Conservation (phyloP, 1,140 invertebrate species). For the Hylaeus anthracinus region DNA sequence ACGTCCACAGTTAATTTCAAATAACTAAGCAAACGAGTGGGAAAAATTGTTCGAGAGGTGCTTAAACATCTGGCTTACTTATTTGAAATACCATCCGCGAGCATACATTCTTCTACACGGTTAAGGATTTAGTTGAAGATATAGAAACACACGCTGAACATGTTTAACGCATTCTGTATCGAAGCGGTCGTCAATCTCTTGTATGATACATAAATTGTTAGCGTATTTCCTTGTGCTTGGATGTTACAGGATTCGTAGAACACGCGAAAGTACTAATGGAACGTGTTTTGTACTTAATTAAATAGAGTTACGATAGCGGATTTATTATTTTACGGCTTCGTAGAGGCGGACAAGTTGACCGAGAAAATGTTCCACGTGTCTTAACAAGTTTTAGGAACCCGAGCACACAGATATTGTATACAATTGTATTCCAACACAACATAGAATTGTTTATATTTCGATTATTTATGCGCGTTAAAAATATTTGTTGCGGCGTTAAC, state of each 20-base stretch:
- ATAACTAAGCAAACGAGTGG: constrained; percentile 46
- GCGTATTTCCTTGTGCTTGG: constrained; percentile 58
- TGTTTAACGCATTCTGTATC: constrained; percentile 24
- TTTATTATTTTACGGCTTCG: constrained; percentile 68
- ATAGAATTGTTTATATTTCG: neutral
- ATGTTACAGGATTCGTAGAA: constrained; percentile 61
- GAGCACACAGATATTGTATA: constrained; percentile 16
- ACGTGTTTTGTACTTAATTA: constrained; percentile 78
- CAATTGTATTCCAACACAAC: neutral
- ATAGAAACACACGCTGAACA: constrained; percentile 15
- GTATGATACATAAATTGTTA: constrained; percentile 59
- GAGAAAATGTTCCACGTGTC: constrained; percentile 54
- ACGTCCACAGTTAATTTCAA: constrained; percentile 28
- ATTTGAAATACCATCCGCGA: constrained; percentile 43
- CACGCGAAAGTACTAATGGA: constrained; percentile 64
- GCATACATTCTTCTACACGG: constrained; percentile 23
- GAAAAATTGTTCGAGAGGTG: constrained; percentile 33
- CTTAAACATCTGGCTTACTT: constrained; percentile 62
- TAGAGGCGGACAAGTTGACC: constrained; percentile 31
- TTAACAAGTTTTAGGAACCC: constrained; percentile 44
- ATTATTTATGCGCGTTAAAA: neutral
- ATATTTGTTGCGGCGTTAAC: neutral
- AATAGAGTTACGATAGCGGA: constrained; percentile 66
- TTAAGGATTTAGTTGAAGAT: constrained; percentile 7
- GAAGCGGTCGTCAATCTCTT: constrained; percentile 44